Percentiles rank a stretch among this genome's conserved stretches.
These are phyloP conservation scores for Zaprionus taronus DNA, from an alignment of 1,140 invertebrate species.

Conservation along the genomic window DNA sequence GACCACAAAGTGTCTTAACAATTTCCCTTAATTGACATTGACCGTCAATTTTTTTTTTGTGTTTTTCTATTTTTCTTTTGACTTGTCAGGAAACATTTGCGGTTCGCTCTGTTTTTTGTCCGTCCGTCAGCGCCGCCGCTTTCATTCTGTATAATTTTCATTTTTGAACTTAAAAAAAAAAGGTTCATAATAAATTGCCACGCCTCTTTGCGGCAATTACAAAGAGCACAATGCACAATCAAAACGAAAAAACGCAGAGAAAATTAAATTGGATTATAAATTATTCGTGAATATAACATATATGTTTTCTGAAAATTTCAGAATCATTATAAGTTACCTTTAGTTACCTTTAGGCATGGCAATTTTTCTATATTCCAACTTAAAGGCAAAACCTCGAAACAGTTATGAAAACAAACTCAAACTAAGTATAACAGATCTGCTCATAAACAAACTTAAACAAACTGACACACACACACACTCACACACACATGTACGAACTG, in stretches of 20 bases:
- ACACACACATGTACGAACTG: not conserved
- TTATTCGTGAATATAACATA: no score
- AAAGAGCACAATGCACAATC: slow-evolving; percentile 12
- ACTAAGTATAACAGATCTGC: not conserved
- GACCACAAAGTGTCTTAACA: slow-evolving; percentile 37
- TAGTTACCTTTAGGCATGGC: not conserved
- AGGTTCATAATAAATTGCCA: not conserved
- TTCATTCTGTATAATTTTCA: not conserved
- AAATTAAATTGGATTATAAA: not conserved
- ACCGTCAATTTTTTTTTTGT: slow-evolving; percentile 14
- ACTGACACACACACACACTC: not conserved
- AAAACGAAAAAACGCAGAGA: not conserved
- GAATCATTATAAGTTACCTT: no score
- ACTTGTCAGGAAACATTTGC: not conserved
- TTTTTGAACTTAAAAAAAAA: not conserved
- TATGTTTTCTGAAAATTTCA: no score
- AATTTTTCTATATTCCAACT: not conserved
- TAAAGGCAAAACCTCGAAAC: not conserved
- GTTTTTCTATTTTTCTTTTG: not conserved
- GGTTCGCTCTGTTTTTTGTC: not conserved
- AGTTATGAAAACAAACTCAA: not conserved
- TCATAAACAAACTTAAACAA: not conserved
- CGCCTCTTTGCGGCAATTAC: slow-evolving; percentile 18
- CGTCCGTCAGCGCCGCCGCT: not conserved
- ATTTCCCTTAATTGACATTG: slow-evolving; percentile 61